These are phyloP conservation scores for Leptoclinus maculatus DNA, from an alignment of 2,797 vertebrate species.

Conservation along the genomic window DNA sequence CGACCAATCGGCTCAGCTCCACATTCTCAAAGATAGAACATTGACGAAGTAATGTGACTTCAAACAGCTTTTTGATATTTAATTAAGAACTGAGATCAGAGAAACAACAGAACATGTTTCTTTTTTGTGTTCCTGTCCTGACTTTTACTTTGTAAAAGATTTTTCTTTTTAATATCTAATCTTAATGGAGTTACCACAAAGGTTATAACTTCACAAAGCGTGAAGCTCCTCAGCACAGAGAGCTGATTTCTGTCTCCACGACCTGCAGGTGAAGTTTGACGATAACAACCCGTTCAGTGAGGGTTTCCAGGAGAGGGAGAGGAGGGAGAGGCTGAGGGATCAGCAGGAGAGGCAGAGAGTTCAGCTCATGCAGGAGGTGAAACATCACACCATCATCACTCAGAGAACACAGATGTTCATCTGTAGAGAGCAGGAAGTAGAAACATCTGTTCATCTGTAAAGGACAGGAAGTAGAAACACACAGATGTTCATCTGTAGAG, in stretches of 20 bases:
- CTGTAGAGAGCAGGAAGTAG: not conserved
- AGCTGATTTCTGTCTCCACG: not conserved
- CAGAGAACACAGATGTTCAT: not conserved
- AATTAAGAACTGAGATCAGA: not conserved
- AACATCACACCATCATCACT: conserved; percentile 8
- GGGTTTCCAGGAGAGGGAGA: conserved; percentile 94
- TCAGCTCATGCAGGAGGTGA: conserved; percentile 94
- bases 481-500: not conserved
- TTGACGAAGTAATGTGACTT: too few relatives aligned
- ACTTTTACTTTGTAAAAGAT: not conserved
- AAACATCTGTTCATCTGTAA: not conserved
- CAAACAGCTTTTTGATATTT: not conserved
- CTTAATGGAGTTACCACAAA: too few relatives aligned
- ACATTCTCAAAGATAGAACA: too few relatives aligned
- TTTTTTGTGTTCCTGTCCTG: not conserved
- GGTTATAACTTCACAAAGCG: too few relatives aligned
- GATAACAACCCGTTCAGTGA: conserved; percentile 99
- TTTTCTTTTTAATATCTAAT: not conserved
- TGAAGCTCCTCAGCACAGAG: not conserved
- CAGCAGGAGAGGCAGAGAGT: conserved; percentile 94
- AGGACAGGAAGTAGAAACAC: not conserved
- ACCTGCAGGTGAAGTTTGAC: conserved; percentile 91
- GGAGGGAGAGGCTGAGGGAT: conserved; percentile 92
- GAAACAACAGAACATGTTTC: not conserved
- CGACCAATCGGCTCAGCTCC: not conserved